A percentile compares a stretch with the other conserved stretches of the same genome.
Evolutionary conservation across 2,113 vertebrate genomes (phyloP).

Genomic region (Odocoileus hemionus): DNA sequence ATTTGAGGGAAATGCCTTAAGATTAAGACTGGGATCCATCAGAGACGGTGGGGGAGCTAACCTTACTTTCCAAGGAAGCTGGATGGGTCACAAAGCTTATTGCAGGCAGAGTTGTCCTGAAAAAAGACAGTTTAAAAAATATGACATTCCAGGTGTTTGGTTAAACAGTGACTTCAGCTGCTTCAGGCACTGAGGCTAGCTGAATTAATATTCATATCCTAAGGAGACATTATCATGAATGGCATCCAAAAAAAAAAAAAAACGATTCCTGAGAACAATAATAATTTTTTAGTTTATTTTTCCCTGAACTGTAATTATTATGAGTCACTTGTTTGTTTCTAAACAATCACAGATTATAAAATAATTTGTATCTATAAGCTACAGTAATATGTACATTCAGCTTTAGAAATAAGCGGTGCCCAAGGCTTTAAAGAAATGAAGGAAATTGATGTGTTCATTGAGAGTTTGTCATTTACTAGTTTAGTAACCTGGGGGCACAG

Average conservation of each 20-base stretch:
- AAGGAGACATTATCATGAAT: neutral
- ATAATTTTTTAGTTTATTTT: conserved; percentile 7
- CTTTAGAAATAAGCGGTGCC: neutral
- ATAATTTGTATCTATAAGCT: neutral
- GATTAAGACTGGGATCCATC: neutral
- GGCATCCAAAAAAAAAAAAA: neutral
- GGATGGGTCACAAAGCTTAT: neutral
- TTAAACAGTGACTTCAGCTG: neutral
- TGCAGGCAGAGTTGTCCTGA: neutral
- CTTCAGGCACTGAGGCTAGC: neutral
- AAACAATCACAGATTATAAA: neutral
- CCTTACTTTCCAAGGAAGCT: neutral
- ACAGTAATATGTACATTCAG: neutral
- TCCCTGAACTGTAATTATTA: neutral
- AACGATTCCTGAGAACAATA: neutral
- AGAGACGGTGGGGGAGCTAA: neutral
- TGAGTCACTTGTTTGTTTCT: neutral
- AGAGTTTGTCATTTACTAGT: neutral
- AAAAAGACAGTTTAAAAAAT: neutral
- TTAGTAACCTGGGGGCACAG: neutral
- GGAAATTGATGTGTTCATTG: neutral
- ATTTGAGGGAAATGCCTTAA: neutral
- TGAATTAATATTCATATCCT: neutral
- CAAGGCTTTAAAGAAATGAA: neutral
- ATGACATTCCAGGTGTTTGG: neutral